A percentile compares a stretch with the other conserved stretches of the same genome.
Evolutionary conservation across 2,888 invertebrate genomes (phyloP).

Genomic region (Ophion costatus): DNA sequence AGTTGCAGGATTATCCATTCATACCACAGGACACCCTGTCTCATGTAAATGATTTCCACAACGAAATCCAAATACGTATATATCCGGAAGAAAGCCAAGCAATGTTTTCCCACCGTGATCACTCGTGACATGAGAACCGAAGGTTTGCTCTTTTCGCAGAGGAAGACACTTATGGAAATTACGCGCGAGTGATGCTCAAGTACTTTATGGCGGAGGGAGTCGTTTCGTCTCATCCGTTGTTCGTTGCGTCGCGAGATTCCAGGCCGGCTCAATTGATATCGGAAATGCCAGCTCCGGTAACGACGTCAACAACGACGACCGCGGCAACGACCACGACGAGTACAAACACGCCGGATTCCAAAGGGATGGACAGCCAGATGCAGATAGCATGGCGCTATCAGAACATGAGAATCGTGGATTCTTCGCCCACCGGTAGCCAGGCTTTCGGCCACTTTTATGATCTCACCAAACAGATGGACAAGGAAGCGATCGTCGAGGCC

Average conservation of each 20-base stretch:
- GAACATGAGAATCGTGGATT: slow-evolving; percentile 88
- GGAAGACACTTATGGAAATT: slow-evolving; percentile 92
- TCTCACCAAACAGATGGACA: slow-evolving; percentile 89
- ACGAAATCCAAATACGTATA: too few species aligned
- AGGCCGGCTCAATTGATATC: slow-evolving; percentile 87
- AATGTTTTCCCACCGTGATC: neutral
- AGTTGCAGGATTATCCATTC: too few species aligned
- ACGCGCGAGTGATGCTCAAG: slow-evolving; percentile 91
- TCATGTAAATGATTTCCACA: too few species aligned
- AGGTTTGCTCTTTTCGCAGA: slow-evolving; percentile 85
- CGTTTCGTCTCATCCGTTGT: slow-evolving; percentile 89
- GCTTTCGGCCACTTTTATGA: slow-evolving; percentile 93
- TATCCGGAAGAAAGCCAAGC: neutral
- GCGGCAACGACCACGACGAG: too few species aligned
- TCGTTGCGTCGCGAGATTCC: slow-evolving; percentile 90
- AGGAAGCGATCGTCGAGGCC: slow-evolving; percentile 85
- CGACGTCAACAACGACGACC: slow-evolving; percentile 73
- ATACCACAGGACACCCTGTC: too few species aligned
- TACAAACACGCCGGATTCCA: slow-evolving; percentile 61
- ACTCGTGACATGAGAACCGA: neutral
- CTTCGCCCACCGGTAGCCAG: slow-evolving; percentile 84
- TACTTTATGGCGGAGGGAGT: slow-evolving; percentile 96
- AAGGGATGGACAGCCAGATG: slow-evolving; percentile 86
- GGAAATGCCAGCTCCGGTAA: slow-evolving; percentile 86
- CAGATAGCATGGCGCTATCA: slow-evolving; percentile 97